phyloP scores from a whole-genome alignment of 2,113 vertebrate genomes.

The Marmota flaviventris region DNA sequence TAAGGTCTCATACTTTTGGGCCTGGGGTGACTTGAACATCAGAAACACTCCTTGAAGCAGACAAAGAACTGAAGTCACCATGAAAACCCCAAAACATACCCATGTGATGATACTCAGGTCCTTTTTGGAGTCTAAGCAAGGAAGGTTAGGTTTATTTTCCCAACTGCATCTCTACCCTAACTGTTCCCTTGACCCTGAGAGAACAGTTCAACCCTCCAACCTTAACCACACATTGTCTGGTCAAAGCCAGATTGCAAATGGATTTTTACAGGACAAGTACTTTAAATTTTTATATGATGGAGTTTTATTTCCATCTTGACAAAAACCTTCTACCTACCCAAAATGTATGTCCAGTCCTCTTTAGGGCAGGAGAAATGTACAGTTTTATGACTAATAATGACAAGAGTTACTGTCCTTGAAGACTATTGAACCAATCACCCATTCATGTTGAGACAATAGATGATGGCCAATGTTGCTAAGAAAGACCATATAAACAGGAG shows the following conservation, averaged over 20 bases:
- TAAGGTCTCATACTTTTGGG: neutral
- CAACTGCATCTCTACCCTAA: neutral
- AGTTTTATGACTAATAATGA: neutral
- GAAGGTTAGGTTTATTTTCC: neutral
- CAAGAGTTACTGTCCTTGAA: neutral
- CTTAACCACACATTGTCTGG: slow-evolving; percentile 8
- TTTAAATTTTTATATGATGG: neutral
- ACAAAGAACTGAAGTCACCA: slow-evolving; percentile 10
- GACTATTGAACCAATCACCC: neutral
- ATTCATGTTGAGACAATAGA: neutral
- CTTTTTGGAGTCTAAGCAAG: neutral
- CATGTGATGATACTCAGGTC: neutral
- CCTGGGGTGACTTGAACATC: neutral
- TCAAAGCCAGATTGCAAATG: neutral
- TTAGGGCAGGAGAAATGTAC: neutral
- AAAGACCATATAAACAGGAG: neutral
- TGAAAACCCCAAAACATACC: neutral
- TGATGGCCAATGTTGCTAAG: neutral
- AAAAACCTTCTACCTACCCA: neutral
- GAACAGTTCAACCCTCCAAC: neutral
- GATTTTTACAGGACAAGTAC: neutral
- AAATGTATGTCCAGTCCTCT: neutral
- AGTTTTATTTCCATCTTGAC: slow-evolving; percentile 27
- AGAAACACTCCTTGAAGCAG: neutral
- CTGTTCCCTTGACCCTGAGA: neutral